These are phyloP conservation scores for Pao palembangensis DNA, from an alignment of 2,113 vertebrate genomes.

Conservation along the genomic window DNA sequence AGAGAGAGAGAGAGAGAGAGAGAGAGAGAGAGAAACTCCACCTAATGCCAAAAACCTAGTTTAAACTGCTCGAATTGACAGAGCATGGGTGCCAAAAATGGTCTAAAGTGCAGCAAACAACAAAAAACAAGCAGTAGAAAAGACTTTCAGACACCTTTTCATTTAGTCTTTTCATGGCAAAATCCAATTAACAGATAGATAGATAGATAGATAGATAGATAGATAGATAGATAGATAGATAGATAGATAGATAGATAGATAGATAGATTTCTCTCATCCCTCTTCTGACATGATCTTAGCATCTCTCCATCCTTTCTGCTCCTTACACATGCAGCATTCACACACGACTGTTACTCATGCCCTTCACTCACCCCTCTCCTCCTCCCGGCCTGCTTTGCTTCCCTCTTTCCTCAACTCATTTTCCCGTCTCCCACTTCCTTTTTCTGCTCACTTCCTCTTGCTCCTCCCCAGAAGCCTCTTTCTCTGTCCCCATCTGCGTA, in stretches of 20 bases:
- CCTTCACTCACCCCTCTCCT: constrained; percentile 33
- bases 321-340: constrained; percentile 58
- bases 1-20: too few relatives aligned
- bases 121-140: not conserved
- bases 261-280: constrained; percentile 6
- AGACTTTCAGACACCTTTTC: not conserved
- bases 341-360: constrained; percentile 55
- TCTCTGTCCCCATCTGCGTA: constrained; percentile 46
- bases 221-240: too few relatives aligned
- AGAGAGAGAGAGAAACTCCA: constrained; percentile 17
- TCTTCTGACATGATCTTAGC: constrained; percentile 11
- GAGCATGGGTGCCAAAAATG: not conserved
- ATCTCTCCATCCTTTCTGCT: constrained; percentile 54
- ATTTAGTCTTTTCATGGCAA: not conserved
- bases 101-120: constrained; percentile 23
- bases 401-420: constrained; percentile 32
- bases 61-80: constrained; percentile 44
- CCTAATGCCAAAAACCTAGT: constrained; percentile 42
- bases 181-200: too few relatives aligned
- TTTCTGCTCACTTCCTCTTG: constrained; percentile 51
- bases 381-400: constrained; percentile 16
- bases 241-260: too few relatives aligned
- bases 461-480: constrained; percentile 15
- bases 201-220: too few relatives aligned
- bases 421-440: constrained; percentile 45